Evolutionary conservation across 2,888 invertebrate genomes (phyloP).

Genomic region (Suillia variegata): DNA sequence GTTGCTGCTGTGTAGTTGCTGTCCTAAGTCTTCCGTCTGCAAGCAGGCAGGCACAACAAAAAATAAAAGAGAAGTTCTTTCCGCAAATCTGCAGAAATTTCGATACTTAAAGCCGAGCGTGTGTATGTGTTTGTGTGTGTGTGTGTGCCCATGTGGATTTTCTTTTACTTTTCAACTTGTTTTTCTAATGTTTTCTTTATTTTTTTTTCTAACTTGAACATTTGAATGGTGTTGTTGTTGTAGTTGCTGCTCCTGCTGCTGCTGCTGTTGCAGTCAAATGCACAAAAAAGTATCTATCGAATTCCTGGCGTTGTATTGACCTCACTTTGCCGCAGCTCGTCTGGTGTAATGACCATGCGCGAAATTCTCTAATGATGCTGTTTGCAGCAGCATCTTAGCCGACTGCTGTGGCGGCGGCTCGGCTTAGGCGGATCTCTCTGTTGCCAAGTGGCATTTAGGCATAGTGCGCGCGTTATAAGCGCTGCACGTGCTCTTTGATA

Average conservation of each 20-base stretch:
- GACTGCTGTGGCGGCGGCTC: not conserved
- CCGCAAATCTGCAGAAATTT: too few relatives aligned
- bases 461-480: not conserved
- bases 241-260: not conserved
- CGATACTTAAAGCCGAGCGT: too few relatives aligned
- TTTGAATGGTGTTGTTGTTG: not conserved
- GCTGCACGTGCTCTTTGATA: slow-evolving; percentile 21
- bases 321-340: slow-evolving; percentile 25
- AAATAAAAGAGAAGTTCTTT: too few relatives aligned
- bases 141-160: not conserved
- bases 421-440: too few relatives aligned
- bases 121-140: not conserved
- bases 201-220: not conserved
- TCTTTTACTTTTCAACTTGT: slow-evolving; percentile 24
- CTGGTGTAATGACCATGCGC: slow-evolving; percentile 4
- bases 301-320: slow-evolving; percentile 47
- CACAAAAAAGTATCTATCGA: slow-evolving; percentile 38
- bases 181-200: not conserved
- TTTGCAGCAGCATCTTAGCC: too few relatives aligned
- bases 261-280: not conserved
- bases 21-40: too few relatives aligned
- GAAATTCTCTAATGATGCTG: slow-evolving; percentile 4
- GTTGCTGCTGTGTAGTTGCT: not conserved
- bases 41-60: too few relatives aligned
- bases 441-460: not conserved